Percentiles rank a stretch among this genome's conserved stretches.
Evolutionary conservation across 2,113 vertebrate species (phyloP).

Genomic region (Plecturocebus donacophilus): DNA sequence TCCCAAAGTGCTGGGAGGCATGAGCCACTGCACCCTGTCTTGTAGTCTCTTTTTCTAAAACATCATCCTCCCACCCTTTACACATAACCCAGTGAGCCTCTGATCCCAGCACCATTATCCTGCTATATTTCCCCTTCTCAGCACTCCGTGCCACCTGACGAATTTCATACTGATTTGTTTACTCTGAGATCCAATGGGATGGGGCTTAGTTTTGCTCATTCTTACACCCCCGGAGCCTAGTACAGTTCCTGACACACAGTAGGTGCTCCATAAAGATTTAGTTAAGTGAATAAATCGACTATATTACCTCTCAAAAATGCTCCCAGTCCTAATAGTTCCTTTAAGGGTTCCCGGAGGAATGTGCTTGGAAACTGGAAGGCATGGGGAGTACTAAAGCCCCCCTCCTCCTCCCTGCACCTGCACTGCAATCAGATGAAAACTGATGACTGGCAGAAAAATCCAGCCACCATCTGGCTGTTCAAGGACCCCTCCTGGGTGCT

Average conservation of each 20-base stretch:
- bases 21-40: too few relatives aligned
- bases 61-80: not conserved
- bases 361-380: not conserved
- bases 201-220: not conserved
- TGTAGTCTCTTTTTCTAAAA: not conserved
- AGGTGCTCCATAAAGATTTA: not conserved
- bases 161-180: rapidly evolving
- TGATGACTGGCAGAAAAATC: constrained; percentile 68
- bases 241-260: not conserved
- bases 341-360: not conserved
- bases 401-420: not conserved
- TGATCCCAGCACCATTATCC: rapidly evolving
- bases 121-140: too few relatives aligned
- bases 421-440: constrained; percentile 55
- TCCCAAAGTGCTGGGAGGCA: too few relatives aligned
- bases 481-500: constrained; percentile 57
- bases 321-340: not conserved
- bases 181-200: not conserved
- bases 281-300: not conserved
- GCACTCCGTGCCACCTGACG: too few relatives aligned
- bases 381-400: not conserved
- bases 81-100: not conserved
- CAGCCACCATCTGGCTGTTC: constrained; percentile 70
- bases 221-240: not conserved
- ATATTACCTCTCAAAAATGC: not conserved